These are phyloP conservation scores for Thomomys bottae DNA, from an alignment of 2,113 vertebrate species.

Conservation along the genomic window DNA sequence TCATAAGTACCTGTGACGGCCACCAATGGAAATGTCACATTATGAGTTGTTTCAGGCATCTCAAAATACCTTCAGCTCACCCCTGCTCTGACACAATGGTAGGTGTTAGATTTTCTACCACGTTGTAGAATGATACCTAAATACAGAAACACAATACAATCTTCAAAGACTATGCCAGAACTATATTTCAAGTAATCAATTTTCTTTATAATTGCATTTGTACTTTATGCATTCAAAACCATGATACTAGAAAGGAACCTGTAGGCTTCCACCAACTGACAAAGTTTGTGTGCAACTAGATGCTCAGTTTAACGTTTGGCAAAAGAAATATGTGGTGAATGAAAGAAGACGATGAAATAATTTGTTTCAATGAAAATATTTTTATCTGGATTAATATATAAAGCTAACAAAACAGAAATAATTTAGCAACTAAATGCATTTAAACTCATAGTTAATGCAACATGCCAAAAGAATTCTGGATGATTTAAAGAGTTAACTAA, in stretches of 20 bases:
- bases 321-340: neutral
- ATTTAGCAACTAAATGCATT: constrained; percentile 43
- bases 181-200: constrained; percentile 1
- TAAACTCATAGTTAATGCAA: neutral
- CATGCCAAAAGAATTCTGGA: constrained; percentile 20
- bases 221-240: constrained; percentile 54
- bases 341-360: constrained; percentile 15
- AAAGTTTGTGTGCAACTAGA: constrained; percentile 13
- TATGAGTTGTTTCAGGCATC: neutral
- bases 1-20: neutral
- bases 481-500: constrained; percentile 45
- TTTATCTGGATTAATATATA: constrained; percentile 25
- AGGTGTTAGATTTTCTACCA: constrained; percentile 30
- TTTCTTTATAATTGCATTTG: constrained; percentile 50
- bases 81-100: neutral
- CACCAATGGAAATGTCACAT: neutral
- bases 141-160: neutral
- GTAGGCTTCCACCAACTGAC: neutral
- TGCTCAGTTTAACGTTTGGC: neutral
- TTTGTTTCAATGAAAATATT: constrained; percentile 31
- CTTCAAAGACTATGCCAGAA: constrained; percentile 47
- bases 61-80: constrained; percentile 13
- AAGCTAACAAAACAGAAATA: neutral
- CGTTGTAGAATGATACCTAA: neutral
- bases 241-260: constrained; percentile 40